Evolutionary conservation across 1,140 invertebrate species (phyloP).

Genomic region (Pristionchus pacificus): DNA sequence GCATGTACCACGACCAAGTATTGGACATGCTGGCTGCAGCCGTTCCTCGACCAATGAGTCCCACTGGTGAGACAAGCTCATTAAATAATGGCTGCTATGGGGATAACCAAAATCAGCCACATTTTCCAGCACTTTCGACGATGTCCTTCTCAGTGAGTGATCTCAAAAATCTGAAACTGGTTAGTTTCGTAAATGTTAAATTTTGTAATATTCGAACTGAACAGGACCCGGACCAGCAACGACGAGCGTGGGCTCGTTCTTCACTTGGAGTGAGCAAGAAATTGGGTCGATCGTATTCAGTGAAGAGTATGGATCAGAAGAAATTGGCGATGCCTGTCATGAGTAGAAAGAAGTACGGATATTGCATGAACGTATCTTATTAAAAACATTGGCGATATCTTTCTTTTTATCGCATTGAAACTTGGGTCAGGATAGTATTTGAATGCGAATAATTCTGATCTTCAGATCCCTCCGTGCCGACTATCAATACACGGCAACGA

Average conservation of each 20-base stretch:
- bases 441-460: not conserved
- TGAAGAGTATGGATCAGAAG: conserved; percentile 43
- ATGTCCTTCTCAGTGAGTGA: too few species aligned
- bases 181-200: too few species aligned
- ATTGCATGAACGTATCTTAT: too few species aligned
- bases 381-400: too few species aligned
- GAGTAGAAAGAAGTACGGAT: conserved; percentile 31
- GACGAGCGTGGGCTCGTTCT: conserved; percentile 51
- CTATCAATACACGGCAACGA: not conserved
- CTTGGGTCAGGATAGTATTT: not conserved
- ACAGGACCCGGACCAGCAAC: conserved; percentile 41
- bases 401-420: too few species aligned
- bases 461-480: not conserved
- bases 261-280: conserved; percentile 46
- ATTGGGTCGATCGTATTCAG: conserved; percentile 51
- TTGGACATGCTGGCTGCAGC: conserved; percentile 28
- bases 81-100: too few species aligned
- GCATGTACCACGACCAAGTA: conserved; percentile 52
- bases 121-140: too few species aligned
- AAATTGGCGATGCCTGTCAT: conserved; percentile 45
- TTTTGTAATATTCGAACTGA: too few species aligned
- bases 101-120: too few species aligned
- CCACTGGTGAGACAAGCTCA: conserved; percentile 34
- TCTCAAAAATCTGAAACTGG: too few species aligned
- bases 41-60: conserved; percentile 22